phyloP scores from a whole-genome alignment of 2,113 vertebrate genomes.

The Sialia sialis region DNA sequence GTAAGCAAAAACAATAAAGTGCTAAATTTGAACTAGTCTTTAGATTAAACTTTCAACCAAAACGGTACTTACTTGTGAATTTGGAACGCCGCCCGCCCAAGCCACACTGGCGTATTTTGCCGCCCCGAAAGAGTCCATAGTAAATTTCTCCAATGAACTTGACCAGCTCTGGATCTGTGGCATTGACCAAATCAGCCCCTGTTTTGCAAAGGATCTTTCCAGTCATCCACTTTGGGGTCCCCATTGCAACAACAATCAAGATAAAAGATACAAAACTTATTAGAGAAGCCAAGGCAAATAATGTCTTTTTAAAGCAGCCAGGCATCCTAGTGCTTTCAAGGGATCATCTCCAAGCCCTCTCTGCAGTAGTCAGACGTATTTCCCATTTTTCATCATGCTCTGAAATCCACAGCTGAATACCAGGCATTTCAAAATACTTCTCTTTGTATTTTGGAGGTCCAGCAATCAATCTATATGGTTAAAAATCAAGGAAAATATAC shows the following conservation, averaged over 20 bases:
- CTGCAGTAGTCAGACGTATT: background rate
- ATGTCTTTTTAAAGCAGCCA: slow-evolving; percentile 83
- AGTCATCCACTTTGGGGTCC: slow-evolving; percentile 85
- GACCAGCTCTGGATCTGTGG: slow-evolving; percentile 85
- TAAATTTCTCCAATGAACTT: slow-evolving; percentile 91
- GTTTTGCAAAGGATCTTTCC: slow-evolving; percentile 93
- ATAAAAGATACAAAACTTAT: slow-evolving; percentile 83
- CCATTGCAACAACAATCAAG: slow-evolving; percentile 82
- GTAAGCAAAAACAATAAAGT: background rate
- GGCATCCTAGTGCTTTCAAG: slow-evolving; percentile 80
- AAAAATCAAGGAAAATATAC: background rate
- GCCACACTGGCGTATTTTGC: slow-evolving; percentile 89
- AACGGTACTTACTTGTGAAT: slow-evolving; percentile 85
- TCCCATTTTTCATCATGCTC: background rate
- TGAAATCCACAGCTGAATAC: background rate
- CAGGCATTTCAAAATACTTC: background rate
- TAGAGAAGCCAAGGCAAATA: slow-evolving; percentile 82
- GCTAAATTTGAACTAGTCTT: background rate
- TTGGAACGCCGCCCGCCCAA: slow-evolving; percentile 83
- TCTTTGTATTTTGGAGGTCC: background rate
- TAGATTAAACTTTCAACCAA: background rate
- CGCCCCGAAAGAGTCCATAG: slow-evolving; percentile 89
- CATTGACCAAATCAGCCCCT: slow-evolving; percentile 92
- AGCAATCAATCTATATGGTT: background rate
- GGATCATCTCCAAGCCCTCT: slow-evolving; percentile 60